A percentile compares a stretch with the other conserved stretches of the same genome.
phyloP scores from a whole-genome alignment of 2,113 vertebrate species.

The Panthera uncia region DNA sequence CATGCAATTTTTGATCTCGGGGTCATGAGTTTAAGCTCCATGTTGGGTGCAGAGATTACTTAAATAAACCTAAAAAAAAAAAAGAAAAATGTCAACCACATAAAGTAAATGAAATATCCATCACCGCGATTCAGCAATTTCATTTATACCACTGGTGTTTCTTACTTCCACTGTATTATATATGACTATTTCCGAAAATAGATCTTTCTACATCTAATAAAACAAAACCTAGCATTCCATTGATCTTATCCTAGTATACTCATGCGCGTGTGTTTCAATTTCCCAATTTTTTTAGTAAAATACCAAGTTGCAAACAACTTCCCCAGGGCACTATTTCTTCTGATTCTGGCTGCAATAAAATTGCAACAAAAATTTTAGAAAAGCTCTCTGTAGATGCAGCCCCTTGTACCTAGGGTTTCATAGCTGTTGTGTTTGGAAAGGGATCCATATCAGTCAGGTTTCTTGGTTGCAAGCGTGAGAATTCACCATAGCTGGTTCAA shows the following conservation, averaged over 20 bases:
- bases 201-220: background rate
- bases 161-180: background rate
- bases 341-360: constrained; percentile 15
- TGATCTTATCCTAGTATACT: background rate
- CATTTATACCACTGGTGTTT: background rate
- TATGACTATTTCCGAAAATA: background rate
- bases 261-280: background rate
- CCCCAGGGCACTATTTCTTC: background rate
- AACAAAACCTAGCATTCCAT: constrained; percentile 7
- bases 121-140: background rate
- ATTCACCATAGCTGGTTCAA: background rate
- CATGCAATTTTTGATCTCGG: no score
- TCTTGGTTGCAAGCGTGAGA: constrained; percentile 21
- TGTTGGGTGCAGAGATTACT: no score
- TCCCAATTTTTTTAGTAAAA: constrained; percentile 16
- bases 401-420: background rate
- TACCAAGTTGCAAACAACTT: constrained; percentile 12
- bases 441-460: background rate
- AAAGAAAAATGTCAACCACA: background rate
- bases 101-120: background rate
- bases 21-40: no score
- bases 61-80: no score
- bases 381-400: background rate
- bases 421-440: constrained; percentile 20
- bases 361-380: constrained; percentile 21